Evolutionary conservation across 2,113 vertebrate species (phyloP).

Genomic region (Chionodraco myersi): DNA sequence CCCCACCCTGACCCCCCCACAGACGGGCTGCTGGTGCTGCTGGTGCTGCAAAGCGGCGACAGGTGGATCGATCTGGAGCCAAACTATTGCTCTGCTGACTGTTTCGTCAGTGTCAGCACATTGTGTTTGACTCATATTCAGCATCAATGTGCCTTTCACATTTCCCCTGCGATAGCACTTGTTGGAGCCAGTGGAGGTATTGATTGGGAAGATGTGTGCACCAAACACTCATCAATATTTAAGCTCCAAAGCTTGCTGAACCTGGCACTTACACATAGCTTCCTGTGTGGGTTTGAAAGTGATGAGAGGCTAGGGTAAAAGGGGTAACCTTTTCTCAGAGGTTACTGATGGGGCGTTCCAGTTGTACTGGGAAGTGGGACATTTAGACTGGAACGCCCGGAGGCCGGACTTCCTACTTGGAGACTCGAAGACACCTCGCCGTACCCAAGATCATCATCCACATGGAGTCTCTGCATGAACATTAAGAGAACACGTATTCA

Average conservation of each 20-base stretch:
- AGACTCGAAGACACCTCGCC: no score
- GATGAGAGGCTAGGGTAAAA: constrained; percentile 29
- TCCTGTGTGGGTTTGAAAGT: constrained; percentile 54
- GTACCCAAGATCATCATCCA: no score
- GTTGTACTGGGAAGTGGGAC: no score
- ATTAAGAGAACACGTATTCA: no score
- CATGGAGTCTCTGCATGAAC: no score
- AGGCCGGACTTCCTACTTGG: no score
- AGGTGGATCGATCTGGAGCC: constrained; percentile 40
- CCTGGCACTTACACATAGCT: constrained; percentile 55
- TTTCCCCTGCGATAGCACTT: constrained; percentile 33
- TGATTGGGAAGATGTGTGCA: constrained; percentile 39
- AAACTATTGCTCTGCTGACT: constrained; percentile 24
- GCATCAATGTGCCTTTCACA: constrained; percentile 8
- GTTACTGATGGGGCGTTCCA: background rate
- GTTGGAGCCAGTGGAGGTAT: constrained; percentile 49
- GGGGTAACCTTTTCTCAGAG: constrained; percentile 8
- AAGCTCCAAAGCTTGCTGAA: constrained; percentile 49
- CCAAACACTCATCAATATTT: constrained; percentile 68
- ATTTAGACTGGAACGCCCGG: no score
- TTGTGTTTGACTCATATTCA: constrained; percentile 30
- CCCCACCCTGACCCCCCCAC: background rate
- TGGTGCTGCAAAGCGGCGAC: background rate
- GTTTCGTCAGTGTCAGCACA: constrained; percentile 48
- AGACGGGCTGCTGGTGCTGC: background rate